Evolutionary conservation across 2,113 vertebrate genomes (phyloP).

Genomic region (Hemichromis elongatus): DNA sequence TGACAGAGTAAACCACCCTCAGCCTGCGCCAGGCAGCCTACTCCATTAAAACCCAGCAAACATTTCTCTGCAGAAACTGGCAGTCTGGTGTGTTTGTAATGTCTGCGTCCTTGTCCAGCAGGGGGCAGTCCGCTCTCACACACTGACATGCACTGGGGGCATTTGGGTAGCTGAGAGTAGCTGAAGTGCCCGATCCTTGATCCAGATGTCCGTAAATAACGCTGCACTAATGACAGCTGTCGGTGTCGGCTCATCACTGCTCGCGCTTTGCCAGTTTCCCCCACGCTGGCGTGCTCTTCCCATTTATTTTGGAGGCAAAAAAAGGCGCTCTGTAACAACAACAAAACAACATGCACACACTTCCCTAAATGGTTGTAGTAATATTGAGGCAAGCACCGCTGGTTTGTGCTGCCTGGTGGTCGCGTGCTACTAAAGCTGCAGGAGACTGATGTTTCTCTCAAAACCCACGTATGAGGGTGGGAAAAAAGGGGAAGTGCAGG

Average conservation of each 20-base stretch:
- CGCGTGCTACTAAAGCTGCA: background rate
- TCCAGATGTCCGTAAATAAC: slow-evolving; percentile 7
- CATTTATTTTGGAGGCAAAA: slow-evolving; percentile 2
- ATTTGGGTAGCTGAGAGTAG: slow-evolving; percentile 7
- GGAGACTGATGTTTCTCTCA: background rate
- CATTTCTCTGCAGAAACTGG: background rate
- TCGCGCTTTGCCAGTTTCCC: background rate
- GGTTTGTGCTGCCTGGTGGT: background rate
- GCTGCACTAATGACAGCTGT: background rate
- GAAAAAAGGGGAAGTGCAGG: slow-evolving; percentile 7
- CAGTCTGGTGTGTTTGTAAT: slow-evolving; percentile 5
- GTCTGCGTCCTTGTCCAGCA: slow-evolving; percentile 45
- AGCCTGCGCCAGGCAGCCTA: background rate
- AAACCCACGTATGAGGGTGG: background rate
- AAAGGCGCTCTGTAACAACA: background rate
- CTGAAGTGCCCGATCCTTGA: background rate
- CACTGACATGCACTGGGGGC: background rate
- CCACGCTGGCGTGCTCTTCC: background rate
- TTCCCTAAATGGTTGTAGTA: background rate
- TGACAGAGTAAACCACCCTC: slow-evolving; percentile 2
- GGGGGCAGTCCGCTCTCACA: slow-evolving; percentile 48
- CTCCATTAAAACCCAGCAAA: background rate
- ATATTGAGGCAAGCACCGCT: background rate
- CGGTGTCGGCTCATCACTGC: background rate
- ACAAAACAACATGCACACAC: background rate